Evolutionary conservation across 1,140 invertebrate species (phyloP).

Genomic region (Hestina assimilis): DNA sequence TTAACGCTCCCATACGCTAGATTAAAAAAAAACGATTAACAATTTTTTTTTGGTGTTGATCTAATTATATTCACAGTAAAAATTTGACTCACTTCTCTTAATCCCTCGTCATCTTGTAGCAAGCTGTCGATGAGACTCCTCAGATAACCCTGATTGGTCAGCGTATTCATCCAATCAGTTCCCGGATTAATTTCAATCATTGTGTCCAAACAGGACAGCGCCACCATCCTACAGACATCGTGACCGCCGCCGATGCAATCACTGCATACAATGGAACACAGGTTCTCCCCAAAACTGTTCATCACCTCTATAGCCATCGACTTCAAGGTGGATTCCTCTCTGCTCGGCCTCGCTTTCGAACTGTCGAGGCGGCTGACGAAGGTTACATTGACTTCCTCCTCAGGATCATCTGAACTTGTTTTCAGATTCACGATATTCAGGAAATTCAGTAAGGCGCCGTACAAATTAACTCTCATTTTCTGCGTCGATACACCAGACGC

Average conservation of each 20-base stretch:
- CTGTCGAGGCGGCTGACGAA: conserved; percentile 82
- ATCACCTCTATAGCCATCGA: conserved; percentile 69
- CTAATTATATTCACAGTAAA: background rate
- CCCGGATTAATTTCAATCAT: conserved; percentile 87
- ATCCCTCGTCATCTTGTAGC: conserved; percentile 84
- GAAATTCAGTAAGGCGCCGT: conserved; percentile 86
- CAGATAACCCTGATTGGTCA: conserved; percentile 89
- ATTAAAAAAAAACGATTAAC: no score
- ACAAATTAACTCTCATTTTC: conserved; percentile 90
- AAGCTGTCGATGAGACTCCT: conserved; percentile 91
- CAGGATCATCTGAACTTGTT: conserved; percentile 49
- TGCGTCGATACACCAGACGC: conserved; percentile 85
- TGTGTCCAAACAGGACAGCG: conserved; percentile 88
- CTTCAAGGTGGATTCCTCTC: conserved; percentile 63
- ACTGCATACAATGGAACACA: conserved; percentile 90
- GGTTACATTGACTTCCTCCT: conserved; percentile 53
- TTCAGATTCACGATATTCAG: conserved; percentile 86
- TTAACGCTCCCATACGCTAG: no score
- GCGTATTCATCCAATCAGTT: conserved; percentile 85
- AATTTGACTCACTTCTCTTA: conserved; percentile 77
- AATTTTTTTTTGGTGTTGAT: background rate
- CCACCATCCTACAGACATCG: conserved; percentile 93
- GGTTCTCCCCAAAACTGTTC: conserved; percentile 86
- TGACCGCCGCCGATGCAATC: conserved; percentile 92
- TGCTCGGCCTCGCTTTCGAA: conserved; percentile 56